These are phyloP conservation scores for Phainopepla nitens DNA, from an alignment of 2,113 vertebrate species.

Conservation along the genomic window DNA sequence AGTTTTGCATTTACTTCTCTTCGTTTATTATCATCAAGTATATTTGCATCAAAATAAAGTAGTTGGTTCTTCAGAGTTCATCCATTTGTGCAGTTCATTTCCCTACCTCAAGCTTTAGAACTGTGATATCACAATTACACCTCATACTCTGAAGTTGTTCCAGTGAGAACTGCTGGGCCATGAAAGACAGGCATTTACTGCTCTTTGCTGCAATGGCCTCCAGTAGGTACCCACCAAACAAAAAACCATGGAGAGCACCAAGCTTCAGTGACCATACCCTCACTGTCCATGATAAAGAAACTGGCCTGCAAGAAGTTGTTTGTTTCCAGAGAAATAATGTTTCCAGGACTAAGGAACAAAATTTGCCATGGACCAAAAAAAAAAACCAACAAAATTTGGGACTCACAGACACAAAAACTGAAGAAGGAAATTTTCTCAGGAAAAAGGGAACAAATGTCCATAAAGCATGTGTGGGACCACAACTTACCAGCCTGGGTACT, in stretches of 20 bases:
- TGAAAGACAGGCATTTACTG: neutral
- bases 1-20: neutral
- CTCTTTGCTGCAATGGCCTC: neutral
- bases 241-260: neutral
- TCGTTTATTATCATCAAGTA: neutral
- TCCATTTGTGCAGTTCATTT: neutral
- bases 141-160: neutral
- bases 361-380: neutral
- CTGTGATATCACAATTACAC: neutral
- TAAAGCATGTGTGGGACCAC: neutral
- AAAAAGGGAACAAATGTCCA: neutral
- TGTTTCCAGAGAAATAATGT: neutral
- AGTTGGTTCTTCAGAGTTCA: neutral
- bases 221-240: neutral
- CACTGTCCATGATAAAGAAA: neutral
- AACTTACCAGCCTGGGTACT: neutral
- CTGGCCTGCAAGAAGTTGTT: neutral
- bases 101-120: neutral
- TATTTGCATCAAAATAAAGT: slow-evolving; percentile 26
- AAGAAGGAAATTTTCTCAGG: neutral
- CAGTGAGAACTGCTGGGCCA: neutral
- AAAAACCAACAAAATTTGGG: neutral
- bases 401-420: neutral
- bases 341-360: neutral
- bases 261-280: neutral